Evolutionary conservation across 2,797 vertebrate genomes (phyloP).

Genomic region (Trematomus bernacchii): DNA sequence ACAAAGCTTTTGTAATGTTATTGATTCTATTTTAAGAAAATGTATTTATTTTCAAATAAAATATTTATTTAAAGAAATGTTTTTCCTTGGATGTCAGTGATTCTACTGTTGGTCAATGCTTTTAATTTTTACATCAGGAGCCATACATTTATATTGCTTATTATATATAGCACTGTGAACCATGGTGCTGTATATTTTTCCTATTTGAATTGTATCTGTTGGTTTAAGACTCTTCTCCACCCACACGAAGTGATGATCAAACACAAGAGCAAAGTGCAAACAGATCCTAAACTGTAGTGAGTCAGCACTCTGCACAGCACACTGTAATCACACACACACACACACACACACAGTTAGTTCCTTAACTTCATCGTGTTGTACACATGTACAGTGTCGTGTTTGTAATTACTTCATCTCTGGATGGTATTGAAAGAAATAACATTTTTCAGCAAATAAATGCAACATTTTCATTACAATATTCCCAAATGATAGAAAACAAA

Average conservation of each 20-base stretch:
- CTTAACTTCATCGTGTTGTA: no score
- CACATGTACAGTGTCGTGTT: no score
- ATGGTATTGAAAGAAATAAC: no score
- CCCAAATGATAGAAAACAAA: no score
- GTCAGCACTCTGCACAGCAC: conserved; percentile 37
- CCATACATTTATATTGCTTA: no score
- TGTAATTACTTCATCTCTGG: no score
- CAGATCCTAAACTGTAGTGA: conserved; percentile 44
- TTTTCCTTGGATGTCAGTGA: conserved; percentile 18
- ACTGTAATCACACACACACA: no score
- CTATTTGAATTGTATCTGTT: conserved; percentile 20
- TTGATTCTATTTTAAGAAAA: conserved; percentile 90
- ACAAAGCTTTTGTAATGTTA: conserved; percentile 86
- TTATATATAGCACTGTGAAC: not conserved
- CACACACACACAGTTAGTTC: no score
- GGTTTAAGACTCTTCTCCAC: conserved; percentile 36
- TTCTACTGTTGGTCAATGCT: accelerated
- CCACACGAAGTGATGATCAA: conserved; percentile 49
- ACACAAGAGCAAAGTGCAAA: conserved; percentile 50
- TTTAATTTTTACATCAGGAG: not conserved
- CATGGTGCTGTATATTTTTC: not conserved
- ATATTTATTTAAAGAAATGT: conserved; percentile 88
- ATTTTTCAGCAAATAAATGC: no score
- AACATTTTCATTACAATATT: no score
- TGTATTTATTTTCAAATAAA: conserved; percentile 92